Base-by-base conservation (phyloP, 2,888 invertebrate species). In the Synergus japonicus region DNA sequence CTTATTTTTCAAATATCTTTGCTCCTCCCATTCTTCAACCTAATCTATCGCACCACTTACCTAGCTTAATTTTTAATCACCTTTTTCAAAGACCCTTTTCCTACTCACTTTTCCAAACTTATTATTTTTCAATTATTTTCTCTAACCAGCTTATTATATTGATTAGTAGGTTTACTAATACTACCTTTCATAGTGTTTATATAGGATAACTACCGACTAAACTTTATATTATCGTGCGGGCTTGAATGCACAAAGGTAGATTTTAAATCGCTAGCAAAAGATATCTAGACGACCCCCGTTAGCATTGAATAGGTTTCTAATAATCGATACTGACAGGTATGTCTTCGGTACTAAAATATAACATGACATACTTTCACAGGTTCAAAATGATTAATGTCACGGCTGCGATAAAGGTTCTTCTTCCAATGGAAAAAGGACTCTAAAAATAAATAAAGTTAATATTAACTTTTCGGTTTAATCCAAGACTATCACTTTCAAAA, bases 301-400 rank as follows among this genome's bases (percentile, higher is more conserved):
- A 54, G 54, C 73, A 73, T 73, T 73, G 73, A 73, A 54, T 54
- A 73, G 73, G 37, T 73, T 73, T 73, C 73, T 41, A 73, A 73
- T 73, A 73, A 73, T 73, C 73, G 73, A 73, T 73, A 73, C 37
- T 54, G 73, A 73, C 73, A 54, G 54, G 37, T 54, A 73, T 73
- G 73, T 54, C 73, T 73, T 73, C 54, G 49, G 54, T 73, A 37
- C 73, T 73, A 73, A 73, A 73, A 73, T 73, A 73, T 54, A 73
- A 73, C 54, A n/a, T 73, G 73, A 73, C 73, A 73, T 73, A 73
- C 73, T 73, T 73, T 73, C 54, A 37, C 73, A 73, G 73, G 73
- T 54, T 73, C n/a, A 54, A 54, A 54, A 73, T 73, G 73, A 73
- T 73, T 73, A 73, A 73, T 73, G 73, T 73, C 73, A 73, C 54